Evolutionary conservation across 1,140 invertebrate species (phyloP), one percentile per base, ranked within the genome.

Genomic region (Alviniconcha marisindica): DNA sequence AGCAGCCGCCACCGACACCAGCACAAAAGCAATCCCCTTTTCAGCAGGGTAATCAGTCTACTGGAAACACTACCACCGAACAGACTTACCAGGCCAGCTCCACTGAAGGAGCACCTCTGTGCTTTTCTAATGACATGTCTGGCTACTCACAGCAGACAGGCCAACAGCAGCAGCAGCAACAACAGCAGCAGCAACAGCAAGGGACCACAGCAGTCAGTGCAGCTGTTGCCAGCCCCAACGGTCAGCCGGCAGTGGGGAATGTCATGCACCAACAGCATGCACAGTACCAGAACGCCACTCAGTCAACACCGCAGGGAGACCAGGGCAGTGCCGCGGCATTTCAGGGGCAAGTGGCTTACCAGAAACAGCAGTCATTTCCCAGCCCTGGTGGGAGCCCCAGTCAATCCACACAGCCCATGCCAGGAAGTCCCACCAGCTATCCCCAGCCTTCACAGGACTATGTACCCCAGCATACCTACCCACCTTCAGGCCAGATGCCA

Each of bases 151-250:
- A 14, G 15, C 56, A 80, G 14, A 15, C 56, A 7, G n/a, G 40
- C 14, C 78, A 80, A 15, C 78, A 80, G 78, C 56, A 80, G 36
- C 69, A 71, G 18, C 56, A 80, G 36, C 69, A 71, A 48, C 78
- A 80, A 15, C 78, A 80, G 78, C 56, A 80, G 36, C 69, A 71
- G 18, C n/a, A n/a, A n/a, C n/a, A n/a, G 63, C 63, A 66, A 33
- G 31, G 28, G 12, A 33, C 63, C 63, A 33, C 36, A 12, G 28
- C 63, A 66, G 63, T 21, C 28, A 66, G 42, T 42, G 24, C 74
- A 60, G 77, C 31, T 14, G 51, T 78, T 24, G 33, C 48, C 36
- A 78, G 54, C 33, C 44, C 77, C n/a, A 36, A 28, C 54, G 48
- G 48, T 44, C 18, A n/a, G 48, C 51, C 33, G 77, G 44, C 48